Base-by-base conservation (phyloP, 2,113 vertebrate genomes). In the Anser cygnoides region DNA sequence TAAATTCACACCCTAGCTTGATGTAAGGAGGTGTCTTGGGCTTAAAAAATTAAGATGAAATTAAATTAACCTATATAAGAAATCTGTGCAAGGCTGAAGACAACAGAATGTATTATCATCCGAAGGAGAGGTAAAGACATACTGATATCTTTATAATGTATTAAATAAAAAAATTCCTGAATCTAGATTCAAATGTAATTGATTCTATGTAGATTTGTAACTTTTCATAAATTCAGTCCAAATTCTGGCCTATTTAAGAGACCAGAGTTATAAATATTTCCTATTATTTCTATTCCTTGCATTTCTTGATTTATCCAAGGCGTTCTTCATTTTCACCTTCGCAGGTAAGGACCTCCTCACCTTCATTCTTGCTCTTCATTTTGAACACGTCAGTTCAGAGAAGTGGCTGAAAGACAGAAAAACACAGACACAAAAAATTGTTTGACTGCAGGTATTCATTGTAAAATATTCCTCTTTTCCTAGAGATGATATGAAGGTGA, bases 401-500 rank as follows among this genome's bases (percentile, higher is more conserved):
- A 44, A 9, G 49, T 44, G 61, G 66, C 96, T 97, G 94, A 93
- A 95, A 91, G 84, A 95, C 2, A 93, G 25, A 87, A 39, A 79
- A 73, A 96, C 85, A 97, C 6, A 94, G 29, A 96, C 31, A 96
- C 7, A 90, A 72, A 91, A 91, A 89, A 84, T 49, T 4, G 22
- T 79, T 96, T 90, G 61, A 71, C 83, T 89, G 81, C 35, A 2
- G 2, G 23, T 74, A 86, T 75, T 20, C 7, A 43, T 77, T 79
- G 74, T 76, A 91, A 22, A 57, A 46, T 31, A 37, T 52, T 57
- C 9, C 3, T 5, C 28, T 28, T 35, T 49, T n/a, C 16, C 25
- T 58, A 31, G 33, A 74, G 39, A 55, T 85, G 62, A 93, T 54
- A 82, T 82, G 41, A 94, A 90, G 98, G 98, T 98, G 98, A 98